Evolutionary conservation across 2,797 vertebrate species (phyloP).

Genomic region (Alcedo quadribrachys): DNA sequence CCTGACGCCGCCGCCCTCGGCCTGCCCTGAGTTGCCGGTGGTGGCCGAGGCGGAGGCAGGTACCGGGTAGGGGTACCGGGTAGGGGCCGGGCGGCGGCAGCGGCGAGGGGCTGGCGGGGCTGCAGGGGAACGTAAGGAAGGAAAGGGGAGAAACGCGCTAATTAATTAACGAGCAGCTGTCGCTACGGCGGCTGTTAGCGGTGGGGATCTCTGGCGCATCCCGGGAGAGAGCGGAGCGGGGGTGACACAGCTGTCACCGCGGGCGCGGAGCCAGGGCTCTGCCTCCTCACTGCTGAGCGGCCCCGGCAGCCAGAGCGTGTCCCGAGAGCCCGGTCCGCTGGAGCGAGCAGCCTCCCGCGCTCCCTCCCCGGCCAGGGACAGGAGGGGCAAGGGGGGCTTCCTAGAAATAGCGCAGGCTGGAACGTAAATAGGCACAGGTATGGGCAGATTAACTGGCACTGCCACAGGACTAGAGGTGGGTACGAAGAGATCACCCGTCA

Average conservation of each 20-base stretch:
- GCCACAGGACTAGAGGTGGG: accelerated
- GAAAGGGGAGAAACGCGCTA: too few species aligned
- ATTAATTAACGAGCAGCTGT: background rate
- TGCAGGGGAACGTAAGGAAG: too few species aligned
- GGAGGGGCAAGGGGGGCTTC: background rate
- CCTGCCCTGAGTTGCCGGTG: background rate
- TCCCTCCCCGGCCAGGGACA: background rate
- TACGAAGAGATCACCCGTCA: background rate
- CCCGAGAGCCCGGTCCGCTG: background rate
- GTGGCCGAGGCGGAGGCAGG: background rate
- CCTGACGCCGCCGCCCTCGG: background rate
- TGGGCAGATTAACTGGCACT: accelerated
- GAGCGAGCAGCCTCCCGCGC: background rate
- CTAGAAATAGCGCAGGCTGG: accelerated
- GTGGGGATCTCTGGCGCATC: background rate
- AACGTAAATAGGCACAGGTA: accelerated
- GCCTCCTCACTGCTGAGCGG: background rate
- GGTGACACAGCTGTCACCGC: too few species aligned
- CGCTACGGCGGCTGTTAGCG: background rate
- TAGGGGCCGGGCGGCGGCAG: background rate
- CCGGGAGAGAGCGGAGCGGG: background rate
- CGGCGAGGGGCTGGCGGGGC: too few species aligned
- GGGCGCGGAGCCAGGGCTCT: too few species aligned
- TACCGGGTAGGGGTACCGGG: background rate
- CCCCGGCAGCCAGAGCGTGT: background rate